Conservation (phyloP, 2,797 vertebrate genomes). For the Scyliorhinus canicula region DNA sequence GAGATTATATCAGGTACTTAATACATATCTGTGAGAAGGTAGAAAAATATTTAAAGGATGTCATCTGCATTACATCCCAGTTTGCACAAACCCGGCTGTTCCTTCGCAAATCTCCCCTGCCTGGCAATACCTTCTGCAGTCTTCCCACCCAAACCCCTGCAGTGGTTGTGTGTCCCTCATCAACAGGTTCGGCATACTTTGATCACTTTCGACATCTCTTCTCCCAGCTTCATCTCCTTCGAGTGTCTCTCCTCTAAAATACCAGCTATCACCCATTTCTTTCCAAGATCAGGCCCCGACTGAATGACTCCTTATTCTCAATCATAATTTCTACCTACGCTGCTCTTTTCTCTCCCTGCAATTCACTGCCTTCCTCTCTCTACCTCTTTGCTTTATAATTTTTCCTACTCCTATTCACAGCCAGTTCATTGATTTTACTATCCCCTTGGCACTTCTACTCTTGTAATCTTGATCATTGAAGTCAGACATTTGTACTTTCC, state of each 20-base stretch:
- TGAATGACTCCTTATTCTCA: neutral
- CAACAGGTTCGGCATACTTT: neutral
- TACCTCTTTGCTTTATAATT: neutral
- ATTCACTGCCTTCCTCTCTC: neutral
- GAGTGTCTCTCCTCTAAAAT: neutral
- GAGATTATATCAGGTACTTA: slow-evolving; percentile 83
- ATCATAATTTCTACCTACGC: neutral
- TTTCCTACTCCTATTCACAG: neutral
- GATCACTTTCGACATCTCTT: neutral
- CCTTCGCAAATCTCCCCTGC: neutral
- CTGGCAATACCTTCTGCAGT: neutral
- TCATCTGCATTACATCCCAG: neutral
- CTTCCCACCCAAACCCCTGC: neutral
- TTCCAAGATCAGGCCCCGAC: neutral
- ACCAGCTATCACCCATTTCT: neutral
- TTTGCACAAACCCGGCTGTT: neutral
- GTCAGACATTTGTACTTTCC: neutral
- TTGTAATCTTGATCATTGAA: neutral
- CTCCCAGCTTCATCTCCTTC: neutral
- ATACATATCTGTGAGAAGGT: neutral
- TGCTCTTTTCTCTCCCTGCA: neutral
- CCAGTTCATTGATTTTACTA: neutral
- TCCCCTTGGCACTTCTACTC: neutral
- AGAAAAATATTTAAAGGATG: neutral
- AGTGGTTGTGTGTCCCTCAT: neutral